phyloP scores from a whole-genome alignment of 2,888 invertebrate species.

The Mesodorylaimus sp. region DNA sequence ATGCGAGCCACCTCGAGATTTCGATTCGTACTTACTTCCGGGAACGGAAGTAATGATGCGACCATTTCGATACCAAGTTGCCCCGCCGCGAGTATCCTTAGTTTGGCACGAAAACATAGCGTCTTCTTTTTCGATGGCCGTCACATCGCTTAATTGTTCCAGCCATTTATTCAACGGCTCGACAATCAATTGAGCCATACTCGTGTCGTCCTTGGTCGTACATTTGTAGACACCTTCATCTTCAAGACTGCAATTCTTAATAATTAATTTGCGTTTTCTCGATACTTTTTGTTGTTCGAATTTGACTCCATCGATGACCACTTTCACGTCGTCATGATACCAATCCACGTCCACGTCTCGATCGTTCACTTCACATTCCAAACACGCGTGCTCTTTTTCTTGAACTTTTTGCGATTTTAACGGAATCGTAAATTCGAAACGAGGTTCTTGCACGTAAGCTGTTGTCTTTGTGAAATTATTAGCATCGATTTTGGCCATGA shows the following conservation, averaged over 20 bases:
- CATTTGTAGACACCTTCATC: slow-evolving; percentile 88
- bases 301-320: slow-evolving; percentile 21
- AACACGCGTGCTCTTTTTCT: slow-evolving; percentile 76
- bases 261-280: slow-evolving; percentile 71
- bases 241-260: slow-evolving; percentile 80
- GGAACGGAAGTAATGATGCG: slow-evolving; percentile 52
- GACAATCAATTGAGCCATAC: slow-evolving; percentile 78
- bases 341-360: slow-evolving; percentile 59
- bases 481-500: slow-evolving; percentile 69
- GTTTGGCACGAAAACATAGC: slow-evolving; percentile 60
- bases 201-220: slow-evolving; percentile 78
- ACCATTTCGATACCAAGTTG: slow-evolving; percentile 85
- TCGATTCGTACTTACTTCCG: slow-evolving; percentile 30
- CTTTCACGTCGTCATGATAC: slow-evolving; percentile 25
- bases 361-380: slow-evolving; percentile 90
- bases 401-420: slow-evolving; percentile 77
- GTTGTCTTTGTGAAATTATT: slow-evolving; percentile 64
- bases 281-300: slow-evolving; percentile 51
- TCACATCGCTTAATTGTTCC: slow-evolving; percentile 78
- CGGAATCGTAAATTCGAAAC: slow-evolving; percentile 49
- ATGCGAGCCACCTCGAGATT: slow-evolving; percentile 58
- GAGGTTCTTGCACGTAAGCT: slow-evolving; percentile 68
- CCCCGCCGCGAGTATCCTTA: slow-evolving; percentile 83
- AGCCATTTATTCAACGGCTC: slow-evolving; percentile 96
- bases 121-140: slow-evolving; percentile 75